A percentile compares a stretch with the other conserved stretches of the same genome.
Evolutionary conservation across 2,113 vertebrate genomes (phyloP).

Genomic region (Nansenia antarctica): DNA sequence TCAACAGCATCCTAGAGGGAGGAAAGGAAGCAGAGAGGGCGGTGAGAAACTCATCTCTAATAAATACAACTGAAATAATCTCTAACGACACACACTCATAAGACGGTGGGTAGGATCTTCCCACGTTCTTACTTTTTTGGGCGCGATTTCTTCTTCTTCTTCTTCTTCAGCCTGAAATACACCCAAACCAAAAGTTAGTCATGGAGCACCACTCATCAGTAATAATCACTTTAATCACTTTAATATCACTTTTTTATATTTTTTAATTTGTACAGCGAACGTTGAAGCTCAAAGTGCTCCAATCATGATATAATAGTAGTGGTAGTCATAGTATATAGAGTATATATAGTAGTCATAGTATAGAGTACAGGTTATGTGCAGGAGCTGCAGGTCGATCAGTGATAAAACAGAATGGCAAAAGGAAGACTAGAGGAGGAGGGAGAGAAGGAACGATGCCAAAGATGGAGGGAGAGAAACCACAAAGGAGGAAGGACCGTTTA

Average conservation of each 20-base stretch:
- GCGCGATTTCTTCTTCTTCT: constrained; percentile 15
- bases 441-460: not conserved
- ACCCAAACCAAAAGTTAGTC: not conserved
- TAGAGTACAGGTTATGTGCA: not conserved
- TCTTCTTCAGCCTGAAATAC: constrained; percentile 18
- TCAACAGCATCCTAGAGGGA: not conserved
- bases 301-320: no score
- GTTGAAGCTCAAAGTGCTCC: no score
- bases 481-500: not conserved
- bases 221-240: no score
- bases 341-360: no score
- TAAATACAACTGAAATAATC: no score
- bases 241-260: no score
- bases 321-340: no score
- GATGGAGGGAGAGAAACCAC: not conserved
- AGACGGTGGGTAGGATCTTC: no score
- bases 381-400: not conserved
- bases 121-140: constrained; percentile 26
- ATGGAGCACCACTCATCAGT: not conserved
- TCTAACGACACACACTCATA: no score
- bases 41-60: no score
- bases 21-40: no score
- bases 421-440: not conserved
- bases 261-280: no score
- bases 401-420: not conserved